Evolutionary conservation across 92 coral and sea anemone genomes (phyloP), one percentile per base, ranked within the genome.

Genomic region (Hydrozoanthus gracilis): DNA sequence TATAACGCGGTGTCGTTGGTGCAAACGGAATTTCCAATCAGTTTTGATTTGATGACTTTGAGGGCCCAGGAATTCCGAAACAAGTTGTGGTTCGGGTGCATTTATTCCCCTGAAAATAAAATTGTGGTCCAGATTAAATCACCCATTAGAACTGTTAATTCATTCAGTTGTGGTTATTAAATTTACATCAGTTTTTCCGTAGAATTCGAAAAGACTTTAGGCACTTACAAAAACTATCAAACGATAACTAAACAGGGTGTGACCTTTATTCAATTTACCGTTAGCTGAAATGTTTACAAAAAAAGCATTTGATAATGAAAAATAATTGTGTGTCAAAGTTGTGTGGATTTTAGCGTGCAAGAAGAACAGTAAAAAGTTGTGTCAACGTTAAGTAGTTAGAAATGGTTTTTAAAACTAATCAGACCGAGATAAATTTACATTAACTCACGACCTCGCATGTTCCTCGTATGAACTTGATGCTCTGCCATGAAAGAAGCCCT

Each of bases 231-330:
- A 27, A 27, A 27, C 39, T 27, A 27, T 27, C 39, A 27, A 27
- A 9, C 27, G 8, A 4, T 8, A 17, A 15, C n/a, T 62, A 12
- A 80, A 78, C 71, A 78, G 17, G 83, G 83, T 39, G 71, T 78
- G 50, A 60, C 71, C 52, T 15, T 78, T 27, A 62, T 12, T 46
- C 51, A 64, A 79, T 62, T 79, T 62, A 68, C 15, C 5, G 13
- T n/a, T n/a, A 17, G 69, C 5, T 77, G 47, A 79, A 47, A 8
- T 79, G 84, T 80, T 65, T 80, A 47, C 15, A 65, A 64, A 47
- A 48, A 80, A 80, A 50, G 15, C 10, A 27, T 49, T 16, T 80
- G 16, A 65, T 49, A 80, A 76, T n/a, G 35, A 51, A 51, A 51
- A 76, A 50, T 17, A 17, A 75, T 50, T 50, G 51, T 17, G 61